These are phyloP conservation scores for Xylocopa sonorina DNA, from an alignment of 1,140 invertebrate species.

Conservation along the genomic window DNA sequence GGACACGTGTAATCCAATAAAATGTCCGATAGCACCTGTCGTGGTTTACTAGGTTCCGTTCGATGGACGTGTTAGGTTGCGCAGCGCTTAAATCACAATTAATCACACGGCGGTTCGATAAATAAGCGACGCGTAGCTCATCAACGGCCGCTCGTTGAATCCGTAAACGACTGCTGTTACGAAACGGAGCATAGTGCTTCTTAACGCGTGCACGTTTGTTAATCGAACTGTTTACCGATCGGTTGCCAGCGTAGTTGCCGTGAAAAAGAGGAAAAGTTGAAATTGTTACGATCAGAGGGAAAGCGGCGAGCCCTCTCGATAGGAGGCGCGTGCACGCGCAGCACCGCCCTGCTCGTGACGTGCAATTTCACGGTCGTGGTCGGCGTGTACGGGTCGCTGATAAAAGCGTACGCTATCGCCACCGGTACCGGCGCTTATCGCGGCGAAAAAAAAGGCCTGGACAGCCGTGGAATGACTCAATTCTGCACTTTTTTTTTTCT, in stretches of 20 bases:
- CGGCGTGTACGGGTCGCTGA: constrained; percentile 19
- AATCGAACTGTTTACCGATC: not conserved
- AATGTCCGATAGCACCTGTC: not conserved
- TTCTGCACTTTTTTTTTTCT: not conserved
- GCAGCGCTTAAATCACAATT: constrained; percentile 7
- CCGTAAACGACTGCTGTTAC: not conserved
- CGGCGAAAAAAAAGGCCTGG: not conserved
- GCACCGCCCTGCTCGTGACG: not conserved
- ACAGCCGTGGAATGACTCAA: constrained; percentile 35
- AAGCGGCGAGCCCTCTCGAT: not conserved
- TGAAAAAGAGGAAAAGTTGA: not conserved
- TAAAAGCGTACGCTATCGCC: constrained; percentile 49
- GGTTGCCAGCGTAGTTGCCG: not conserved
- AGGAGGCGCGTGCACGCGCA: not conserved
- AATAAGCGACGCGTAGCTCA: constrained; percentile 2
- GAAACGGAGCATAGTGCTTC: not conserved
- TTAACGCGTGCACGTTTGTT: not conserved
- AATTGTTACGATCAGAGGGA: not conserved
- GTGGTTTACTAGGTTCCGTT: not conserved
- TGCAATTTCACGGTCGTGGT: constrained; percentile 13
- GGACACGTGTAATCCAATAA: not conserved
- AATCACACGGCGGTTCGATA: constrained; percentile 6
- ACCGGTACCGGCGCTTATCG: constrained; percentile 43
- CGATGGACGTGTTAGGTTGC: not conserved
- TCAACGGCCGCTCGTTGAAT: not conserved